phyloP scores from a whole-genome alignment of 2,113 vertebrate species.

The Suncus etruscus region DNA sequence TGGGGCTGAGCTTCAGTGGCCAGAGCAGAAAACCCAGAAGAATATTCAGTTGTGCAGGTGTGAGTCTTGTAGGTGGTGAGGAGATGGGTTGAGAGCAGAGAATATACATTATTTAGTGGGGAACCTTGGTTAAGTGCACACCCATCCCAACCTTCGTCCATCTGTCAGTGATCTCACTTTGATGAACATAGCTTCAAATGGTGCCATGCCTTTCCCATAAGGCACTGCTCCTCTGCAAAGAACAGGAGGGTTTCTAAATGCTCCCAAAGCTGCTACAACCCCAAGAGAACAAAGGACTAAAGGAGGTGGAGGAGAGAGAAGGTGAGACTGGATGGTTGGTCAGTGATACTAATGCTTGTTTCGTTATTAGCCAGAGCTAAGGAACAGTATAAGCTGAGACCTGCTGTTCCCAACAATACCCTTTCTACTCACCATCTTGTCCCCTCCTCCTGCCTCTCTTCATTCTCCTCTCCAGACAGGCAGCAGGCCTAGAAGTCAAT shows the following conservation, averaged over 20 bases:
- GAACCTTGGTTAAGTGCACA: constrained; percentile 55
- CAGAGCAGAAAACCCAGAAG: background rate
- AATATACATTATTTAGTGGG: background rate
- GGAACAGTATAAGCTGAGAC: background rate
- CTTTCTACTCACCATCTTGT: constrained; percentile 30
- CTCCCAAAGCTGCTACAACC: too few relatives aligned
- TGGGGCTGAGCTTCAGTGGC: background rate
- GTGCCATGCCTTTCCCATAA: background rate
- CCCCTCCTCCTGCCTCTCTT: background rate
- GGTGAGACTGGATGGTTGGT: background rate
- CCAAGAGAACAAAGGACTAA: background rate
- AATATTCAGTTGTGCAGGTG: background rate
- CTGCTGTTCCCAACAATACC: background rate
- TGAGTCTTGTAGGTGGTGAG: background rate
- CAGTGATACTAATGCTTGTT: background rate
- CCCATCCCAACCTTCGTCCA: constrained; percentile 78
- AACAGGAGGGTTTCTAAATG: background rate
- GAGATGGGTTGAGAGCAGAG: background rate
- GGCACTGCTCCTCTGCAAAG: background rate
- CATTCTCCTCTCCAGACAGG: background rate
- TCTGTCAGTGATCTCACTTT: constrained; percentile 62
- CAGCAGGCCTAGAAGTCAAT: background rate
- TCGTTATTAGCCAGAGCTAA: background rate
- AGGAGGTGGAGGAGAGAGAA: background rate
- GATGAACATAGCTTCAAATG: background rate